Evolutionary conservation across 2,113 vertebrate species (phyloP).

Genomic region (Sinocyclocheilus maitianheensis): DNA sequence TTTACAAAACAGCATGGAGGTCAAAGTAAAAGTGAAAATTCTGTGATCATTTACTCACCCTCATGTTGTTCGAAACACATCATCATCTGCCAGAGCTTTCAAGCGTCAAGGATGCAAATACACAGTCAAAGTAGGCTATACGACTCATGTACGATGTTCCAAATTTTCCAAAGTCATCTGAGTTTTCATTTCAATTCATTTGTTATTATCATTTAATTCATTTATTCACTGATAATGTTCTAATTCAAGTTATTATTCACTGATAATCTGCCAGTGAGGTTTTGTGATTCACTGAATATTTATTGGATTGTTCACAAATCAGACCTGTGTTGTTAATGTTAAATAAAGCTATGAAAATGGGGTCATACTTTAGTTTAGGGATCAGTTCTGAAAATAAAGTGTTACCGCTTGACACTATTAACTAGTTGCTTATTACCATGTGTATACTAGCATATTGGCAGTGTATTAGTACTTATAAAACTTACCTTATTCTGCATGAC

Average conservation of each 20-base stretch:
- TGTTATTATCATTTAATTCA: no score
- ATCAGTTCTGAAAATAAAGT: no score
- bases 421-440: no score
- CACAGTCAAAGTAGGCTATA: not conserved
- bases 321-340: not conserved
- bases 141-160: not conserved
- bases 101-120: not conserved
- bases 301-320: not conserved
- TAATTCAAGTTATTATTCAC: not conserved
- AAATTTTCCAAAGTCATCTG: not conserved
- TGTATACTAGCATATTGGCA: no score
- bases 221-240: no score
- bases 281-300: not conserved
- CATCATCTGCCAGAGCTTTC: not conserved
- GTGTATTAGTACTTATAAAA: no score
- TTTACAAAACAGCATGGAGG: not conserved
- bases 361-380: no score
- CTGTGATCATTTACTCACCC: not conserved
- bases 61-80: not conserved
- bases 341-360: no score
- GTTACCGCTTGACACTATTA: no score
- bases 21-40: not conserved
- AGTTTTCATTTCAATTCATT: no score
- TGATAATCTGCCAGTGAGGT: not conserved
- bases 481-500: no score